Evolutionary conservation across 2,113 vertebrate species (phyloP).

Genomic region (Sorex araneus): DNA sequence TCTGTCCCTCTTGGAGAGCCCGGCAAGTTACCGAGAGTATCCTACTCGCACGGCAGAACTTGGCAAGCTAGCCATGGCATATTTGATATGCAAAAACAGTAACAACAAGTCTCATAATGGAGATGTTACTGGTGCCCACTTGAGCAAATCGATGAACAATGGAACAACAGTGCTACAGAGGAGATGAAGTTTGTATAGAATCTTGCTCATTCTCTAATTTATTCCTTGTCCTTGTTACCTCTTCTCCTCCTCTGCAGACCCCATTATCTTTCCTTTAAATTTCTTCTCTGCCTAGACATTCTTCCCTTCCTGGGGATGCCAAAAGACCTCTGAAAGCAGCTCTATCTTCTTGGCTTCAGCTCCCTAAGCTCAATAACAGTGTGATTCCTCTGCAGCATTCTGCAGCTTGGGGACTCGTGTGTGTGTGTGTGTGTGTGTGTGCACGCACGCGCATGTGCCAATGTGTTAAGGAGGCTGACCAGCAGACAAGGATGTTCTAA

Average conservation of each 20-base stretch:
- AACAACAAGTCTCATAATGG: too few relatives aligned
- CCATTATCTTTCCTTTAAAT: neutral
- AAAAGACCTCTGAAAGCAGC: neutral
- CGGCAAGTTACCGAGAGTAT: too few relatives aligned
- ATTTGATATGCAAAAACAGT: too few relatives aligned
- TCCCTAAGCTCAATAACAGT: too few relatives aligned
- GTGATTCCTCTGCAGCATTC: neutral
- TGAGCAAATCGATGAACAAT: too few relatives aligned
- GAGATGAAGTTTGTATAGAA: fast-evolving
- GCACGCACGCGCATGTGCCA: too few relatives aligned
- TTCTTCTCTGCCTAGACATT: neutral
- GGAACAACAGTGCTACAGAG: too few relatives aligned
- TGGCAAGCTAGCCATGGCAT: too few relatives aligned
- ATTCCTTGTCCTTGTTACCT: neutral
- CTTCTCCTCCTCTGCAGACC: neutral
- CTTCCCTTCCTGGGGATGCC: neutral
- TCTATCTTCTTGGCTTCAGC: neutral
- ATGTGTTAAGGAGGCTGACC: neutral
- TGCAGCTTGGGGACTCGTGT: too few relatives aligned
- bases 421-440: neutral
- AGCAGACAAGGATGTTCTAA: neutral
- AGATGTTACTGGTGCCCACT: too few relatives aligned
- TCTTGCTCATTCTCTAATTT: neutral
- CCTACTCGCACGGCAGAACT: too few relatives aligned
- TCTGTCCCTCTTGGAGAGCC: too few relatives aligned